Evolutionary conservation across 2,888 invertebrate species (phyloP).

Genomic region (Iphiclides podalirius): DNA sequence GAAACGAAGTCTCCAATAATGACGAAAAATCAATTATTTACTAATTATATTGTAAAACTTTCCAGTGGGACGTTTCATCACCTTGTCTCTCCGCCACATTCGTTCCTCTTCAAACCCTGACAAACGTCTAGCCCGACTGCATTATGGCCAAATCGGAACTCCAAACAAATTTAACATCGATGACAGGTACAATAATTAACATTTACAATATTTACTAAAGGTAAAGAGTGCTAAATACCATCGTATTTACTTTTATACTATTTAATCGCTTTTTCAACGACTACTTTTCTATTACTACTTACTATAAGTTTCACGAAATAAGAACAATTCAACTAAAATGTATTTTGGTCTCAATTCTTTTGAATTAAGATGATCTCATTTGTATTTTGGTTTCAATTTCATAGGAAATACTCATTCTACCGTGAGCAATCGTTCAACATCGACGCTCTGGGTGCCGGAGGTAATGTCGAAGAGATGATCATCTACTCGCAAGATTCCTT

Average conservation of each 20-base stretch:
- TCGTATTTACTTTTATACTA: no score
- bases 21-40: no score
- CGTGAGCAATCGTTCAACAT: constrained; percentile 86
- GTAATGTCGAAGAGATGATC: constrained; percentile 84
- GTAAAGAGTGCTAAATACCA: no score
- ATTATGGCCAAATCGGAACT: constrained; percentile 76
- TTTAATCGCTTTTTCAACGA: no score
- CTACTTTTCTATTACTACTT: no score
- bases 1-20: no score
- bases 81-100: constrained; percentile 88
- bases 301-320: no score
- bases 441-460: constrained; percentile 85
- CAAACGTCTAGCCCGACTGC: constrained; percentile 79
- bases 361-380: not conserved
- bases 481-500: constrained; percentile 92
- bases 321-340: no score
- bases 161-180: constrained; percentile 83
- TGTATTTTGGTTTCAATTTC: not conserved
- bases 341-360: not conserved
- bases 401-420: constrained; percentile 88
- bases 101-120: constrained; percentile 88
- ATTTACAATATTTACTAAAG: no score
- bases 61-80: constrained; percentile 91
- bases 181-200: constrained; percentile 70
- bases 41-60: no score